Base-by-base conservation (phyloP, 2,888 invertebrate genomes). In the Ochlodes sylvanus region DNA sequence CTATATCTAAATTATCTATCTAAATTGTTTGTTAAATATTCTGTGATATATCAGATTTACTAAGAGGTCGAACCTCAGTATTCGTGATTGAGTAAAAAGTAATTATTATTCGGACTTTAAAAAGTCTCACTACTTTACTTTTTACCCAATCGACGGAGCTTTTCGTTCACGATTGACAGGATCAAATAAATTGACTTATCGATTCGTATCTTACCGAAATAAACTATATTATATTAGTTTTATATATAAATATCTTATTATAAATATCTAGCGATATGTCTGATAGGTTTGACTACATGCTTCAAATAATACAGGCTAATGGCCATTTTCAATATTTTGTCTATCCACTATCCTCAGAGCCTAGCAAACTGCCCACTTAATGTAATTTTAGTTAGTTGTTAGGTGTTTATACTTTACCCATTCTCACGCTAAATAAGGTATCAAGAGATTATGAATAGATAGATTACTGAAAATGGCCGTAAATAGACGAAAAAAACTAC, bases 201-300 rank as follows among this genome's bases (percentile, higher is more conserved):
- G 81, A 85, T 84, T 86, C 84, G 80, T 80, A 75, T 76, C 79
- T 81, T 81, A 79, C 79, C 73, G 79, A 83, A 86, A 83, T 81
- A 76, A 81, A 60, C 56, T 68, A 81, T 50, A n/a, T n/a, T n/a
- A 61, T 61, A 75, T 76, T 82, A 83, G 76, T 81, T 79, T 82
- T 79, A 79, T 81, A 82, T 82, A 86, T 86, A 84, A 82, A 86
- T 88, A 88, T 88, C 88, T 88, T 89, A 87, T 75, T 80, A 82
- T 87, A 88, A 85, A 73, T 72, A 70, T 84, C 92, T 92, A 92
- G 88, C 92, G 92, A 93, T 93, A 93, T 92, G 92, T 92, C 83
- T 92, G 89, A 86, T 87, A 87, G 85, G 84, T 86, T 90, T 83
- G 79, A 81, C 90, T 92, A 92, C 86, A 86, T 84, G 89, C 89